Evolutionary conservation across 2,888 invertebrate genomes (phyloP), one percentile per base, ranked within the genome.

Genomic region (Mesorhabditis sp.): DNA sequence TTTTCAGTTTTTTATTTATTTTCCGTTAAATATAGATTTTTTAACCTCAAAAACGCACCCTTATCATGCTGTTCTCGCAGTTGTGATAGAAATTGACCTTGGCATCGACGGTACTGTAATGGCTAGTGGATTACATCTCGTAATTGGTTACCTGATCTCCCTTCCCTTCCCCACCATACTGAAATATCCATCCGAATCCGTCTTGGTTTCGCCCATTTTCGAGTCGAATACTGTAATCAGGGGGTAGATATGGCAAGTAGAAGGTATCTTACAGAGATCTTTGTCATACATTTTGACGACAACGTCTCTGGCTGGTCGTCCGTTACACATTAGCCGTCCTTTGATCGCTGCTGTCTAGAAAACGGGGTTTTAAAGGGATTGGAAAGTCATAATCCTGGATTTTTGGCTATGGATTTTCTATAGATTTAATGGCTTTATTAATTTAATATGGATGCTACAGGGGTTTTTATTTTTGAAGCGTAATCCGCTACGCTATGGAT

Each of bases 41-140:
- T 28, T 28, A 50, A 50, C 1, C 10, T n/a, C 7, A 50, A 50
- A 50, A 50, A 13, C 58, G 1, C 1, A 50, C 58, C 58, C 58
- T 50, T n/a, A 50, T 13, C 58, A 50, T n/a, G 2, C 58, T 50
- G 58, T n/a, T 50, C 58, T 50, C 58, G n/a, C 58, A 50, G 58
- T 50, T 50, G 58, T 50, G 58, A n/a, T 50, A 50, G n/a, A 50
- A 50, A n/a, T 50, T 50, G n/a, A 50, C 58, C n/a, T 50, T 50
- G 7, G 58, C 58, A 50, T 50, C 58, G n/a, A 50, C 58, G n/a
- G 7, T n/a, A 50, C 58, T 50, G n/a, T 13, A 50, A 50, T 50
- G 7, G 7, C n/a, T 13, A n/a, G n/a, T n/a, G 58, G 58, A 13
- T 50, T 10, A 2, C 10, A 50, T 10, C 7, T 13, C 10, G 7